Evolutionary conservation across 1,140 invertebrate species (phyloP), one percentile per base, ranked within the genome.

Genomic region (Drosophila bipectinata): DNA sequence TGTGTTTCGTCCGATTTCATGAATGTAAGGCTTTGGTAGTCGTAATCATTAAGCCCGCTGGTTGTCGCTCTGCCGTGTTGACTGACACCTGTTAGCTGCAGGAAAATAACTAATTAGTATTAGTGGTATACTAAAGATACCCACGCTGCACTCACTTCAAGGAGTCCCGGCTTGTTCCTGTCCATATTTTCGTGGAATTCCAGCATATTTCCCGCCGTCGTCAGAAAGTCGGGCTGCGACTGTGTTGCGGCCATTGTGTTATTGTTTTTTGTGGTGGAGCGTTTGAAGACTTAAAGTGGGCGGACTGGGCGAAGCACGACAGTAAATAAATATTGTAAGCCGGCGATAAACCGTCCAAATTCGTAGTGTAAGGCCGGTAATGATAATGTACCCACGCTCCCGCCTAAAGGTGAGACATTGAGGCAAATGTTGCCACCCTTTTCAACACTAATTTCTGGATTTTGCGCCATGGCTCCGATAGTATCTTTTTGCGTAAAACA

Each of bases 31-130:
- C 93, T 95, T 57, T 97, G 97, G 93, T 99, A 99, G 90, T 99
- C 98, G 91, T 95, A 94, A 89, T 98, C 97, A 83, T 96, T 96
- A 24, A 98, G 92, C 14, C 98, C 98, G 94, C 97, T 98, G 37
- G 82, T 91, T 2, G 91, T 92, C 37, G 91, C 81, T 41, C 90
- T 90, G n/a, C 88, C 84, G 74, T 92, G 90, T 48, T 92, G 91
- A 56, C 68, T 91, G 4, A 92, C 84, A 15, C 90, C 90, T 5
- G 91, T 92, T 21, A 92, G 45, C 90, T 91, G 49, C 15, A 49
- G 45, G 18, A 55, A 26, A 7, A 10, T 44, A 41, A 63, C 12
- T 12, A 9, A 12, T 45, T 15, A 12, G 47, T 14, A 8, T 18
- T 18, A 9, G 18, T 18, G 7, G 24, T 47, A 5, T 6, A 44